A percentile compares a stretch with the other conserved stretches of the same genome.
Evolutionary conservation across 2,888 invertebrate species (phyloP).

Genomic region (Pomacea canaliculata): DNA sequence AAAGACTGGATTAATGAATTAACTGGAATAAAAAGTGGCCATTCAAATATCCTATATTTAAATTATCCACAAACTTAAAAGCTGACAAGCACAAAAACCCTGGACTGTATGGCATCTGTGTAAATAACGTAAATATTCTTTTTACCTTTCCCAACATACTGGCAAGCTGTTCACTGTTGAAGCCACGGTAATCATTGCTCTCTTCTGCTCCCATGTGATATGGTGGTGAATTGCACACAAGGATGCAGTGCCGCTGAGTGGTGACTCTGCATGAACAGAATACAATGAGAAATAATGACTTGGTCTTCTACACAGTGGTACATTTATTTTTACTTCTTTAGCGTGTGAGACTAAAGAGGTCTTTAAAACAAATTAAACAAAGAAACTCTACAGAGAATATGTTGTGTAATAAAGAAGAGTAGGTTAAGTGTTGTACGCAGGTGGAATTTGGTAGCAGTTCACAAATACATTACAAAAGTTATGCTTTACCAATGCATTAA

Average conservation of each 20-base stretch:
- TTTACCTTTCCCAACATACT: constrained; percentile 80
- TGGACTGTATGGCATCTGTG: too few relatives aligned
- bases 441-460: too few relatives aligned
- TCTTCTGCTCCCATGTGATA: constrained; percentile 88
- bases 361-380: too few relatives aligned
- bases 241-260: constrained; percentile 81
- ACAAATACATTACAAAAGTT: too few relatives aligned
- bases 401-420: too few relatives aligned
- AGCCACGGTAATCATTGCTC: constrained; percentile 78
- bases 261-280: constrained; percentile 46
- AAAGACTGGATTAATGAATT: not conserved
- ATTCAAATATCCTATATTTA: not conserved
- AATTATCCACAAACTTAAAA: not conserved
- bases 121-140: not conserved
- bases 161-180: constrained; percentile 88
- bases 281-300: too few relatives aligned
- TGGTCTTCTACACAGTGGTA: not conserved
- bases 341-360: too few relatives aligned
- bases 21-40: not conserved
- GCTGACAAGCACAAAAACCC: not conserved
- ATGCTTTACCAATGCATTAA: too few relatives aligned
- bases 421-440: too few relatives aligned
- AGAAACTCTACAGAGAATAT: too few relatives aligned
- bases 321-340: not conserved
- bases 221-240: constrained; percentile 92